phyloP scores from a whole-genome alignment of 2,113 vertebrate species.

The Tetraodon nigroviridis region DNA sequence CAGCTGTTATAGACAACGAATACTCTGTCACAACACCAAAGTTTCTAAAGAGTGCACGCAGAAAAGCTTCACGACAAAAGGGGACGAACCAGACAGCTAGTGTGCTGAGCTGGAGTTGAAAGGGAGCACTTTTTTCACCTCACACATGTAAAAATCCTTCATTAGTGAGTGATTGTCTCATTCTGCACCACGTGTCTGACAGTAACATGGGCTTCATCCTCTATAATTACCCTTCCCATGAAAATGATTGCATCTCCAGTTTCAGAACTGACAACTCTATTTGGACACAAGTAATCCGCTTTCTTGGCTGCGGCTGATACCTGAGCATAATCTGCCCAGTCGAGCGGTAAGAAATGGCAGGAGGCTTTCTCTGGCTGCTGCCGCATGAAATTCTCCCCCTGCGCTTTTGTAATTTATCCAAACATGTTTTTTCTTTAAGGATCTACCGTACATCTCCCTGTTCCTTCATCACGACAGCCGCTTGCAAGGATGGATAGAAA shows the following conservation, averaged over 20 bases:
- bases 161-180: conserved; percentile 71
- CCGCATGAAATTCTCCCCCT: conserved; percentile 46
- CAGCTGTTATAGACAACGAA: conserved; percentile 5
- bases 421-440: conserved; percentile 56
- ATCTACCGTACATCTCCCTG: conserved; percentile 8
- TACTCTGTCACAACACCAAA: background rate
- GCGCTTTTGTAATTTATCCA: conserved; percentile 63
- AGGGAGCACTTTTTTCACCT: conserved; percentile 57
- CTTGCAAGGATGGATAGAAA: conserved; percentile 54
- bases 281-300: conserved; percentile 76
- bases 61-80: background rate
- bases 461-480: conserved; percentile 40
- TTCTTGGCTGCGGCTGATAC: conserved; percentile 71
- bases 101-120: conserved; percentile 6
- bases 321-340: conserved; percentile 74
- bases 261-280: conserved; percentile 78
- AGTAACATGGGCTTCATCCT: conserved; percentile 63
- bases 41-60: background rate
- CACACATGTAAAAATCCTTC: conserved; percentile 69
- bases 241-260: conserved; percentile 74
- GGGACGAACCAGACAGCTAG: conserved; percentile 19
- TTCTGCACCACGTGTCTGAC: conserved; percentile 54
- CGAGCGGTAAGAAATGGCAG: conserved; percentile 62
- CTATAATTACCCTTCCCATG: conserved; percentile 71
- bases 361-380: conserved; percentile 31